Evolutionary conservation across 2,113 vertebrate species (phyloP), one percentile per base, ranked within the genome.

Genomic region (Neolamprologus longior): DNA sequence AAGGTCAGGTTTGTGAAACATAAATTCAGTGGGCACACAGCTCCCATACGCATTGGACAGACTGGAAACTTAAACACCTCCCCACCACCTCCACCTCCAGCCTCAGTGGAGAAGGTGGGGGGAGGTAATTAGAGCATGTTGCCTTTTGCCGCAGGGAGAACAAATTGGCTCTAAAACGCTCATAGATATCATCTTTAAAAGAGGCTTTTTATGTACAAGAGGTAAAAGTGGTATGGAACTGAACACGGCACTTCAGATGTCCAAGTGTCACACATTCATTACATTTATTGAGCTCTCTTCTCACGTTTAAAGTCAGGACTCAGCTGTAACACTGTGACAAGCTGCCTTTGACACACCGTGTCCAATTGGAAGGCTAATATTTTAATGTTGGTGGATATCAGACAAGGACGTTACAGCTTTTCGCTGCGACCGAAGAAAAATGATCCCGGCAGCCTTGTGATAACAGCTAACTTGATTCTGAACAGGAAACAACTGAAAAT

Each of bases 111-210:
- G 88, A 87, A 78, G 86, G 91, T 37, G 63, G 63, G 63, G 66
- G 86, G 83, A 47, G 93, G 95, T 97, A 97, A 98, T 97, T 97
- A 97, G 95, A 95, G 95, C 95, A 95, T 94, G 95, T 97, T 95
- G 94, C 96, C 92, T 94, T 97, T 93, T 90, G 94, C 95, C 89
- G 85, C 95, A 94, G 90, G 96, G 96, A 95, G 96, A 97, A 96
- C 96, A 97, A 94, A 96, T 96, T 94, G 93, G 91, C 95, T 96
- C 91, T 93, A 95, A 94, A 94, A 94, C 66, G 89, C 95, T 96
- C 95, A 91, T 93, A 97, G 96, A 96, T 96, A 98, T 98, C 97
- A 97, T 97, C 97, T 98, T 98, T 96, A 98, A 98, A 98, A 98
- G 97, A 93, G 63, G 91, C 82, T 90, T 96, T 97, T 96, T 95